Evolutionary conservation across 2,888 invertebrate species (phyloP).

Genomic region (Archaeoteleia sp.): DNA sequence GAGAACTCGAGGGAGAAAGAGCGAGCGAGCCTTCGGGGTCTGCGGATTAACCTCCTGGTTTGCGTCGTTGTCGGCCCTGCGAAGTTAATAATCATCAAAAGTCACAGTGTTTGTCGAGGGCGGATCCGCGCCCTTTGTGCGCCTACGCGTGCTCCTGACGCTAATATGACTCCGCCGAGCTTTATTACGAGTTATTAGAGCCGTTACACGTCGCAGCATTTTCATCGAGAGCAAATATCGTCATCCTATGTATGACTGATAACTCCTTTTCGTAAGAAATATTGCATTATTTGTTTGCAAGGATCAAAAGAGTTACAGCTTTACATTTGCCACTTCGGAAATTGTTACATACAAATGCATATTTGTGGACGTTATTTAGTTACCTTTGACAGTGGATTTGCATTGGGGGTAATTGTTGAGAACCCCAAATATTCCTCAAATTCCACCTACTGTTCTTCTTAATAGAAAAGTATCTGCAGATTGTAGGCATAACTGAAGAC

Average conservation of each 20-base stretch:
- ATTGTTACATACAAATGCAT: too few relatives aligned
- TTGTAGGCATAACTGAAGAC: too few relatives aligned
- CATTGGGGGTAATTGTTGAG: too few relatives aligned
- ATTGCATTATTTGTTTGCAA: constrained; percentile 5
- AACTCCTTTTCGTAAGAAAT: constrained; percentile 36
- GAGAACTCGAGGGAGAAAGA: constrained; percentile 47
- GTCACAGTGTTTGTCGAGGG: constrained; percentile 75
- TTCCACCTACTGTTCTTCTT: too few relatives aligned
- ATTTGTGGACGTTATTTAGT: too few relatives aligned
- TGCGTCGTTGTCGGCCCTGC: constrained; percentile 63
- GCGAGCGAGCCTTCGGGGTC: constrained; percentile 66
- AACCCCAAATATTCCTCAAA: too few relatives aligned
- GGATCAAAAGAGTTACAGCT: neutral
- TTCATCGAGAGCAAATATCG: constrained; percentile 56
- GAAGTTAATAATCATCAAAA: constrained; percentile 76
- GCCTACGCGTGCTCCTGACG: constrained; percentile 73
- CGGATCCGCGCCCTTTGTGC: constrained; percentile 71
- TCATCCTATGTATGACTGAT: constrained; percentile 36
- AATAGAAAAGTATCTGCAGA: too few relatives aligned
- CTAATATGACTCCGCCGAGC: constrained; percentile 74
- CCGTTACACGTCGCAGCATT: constrained; percentile 70
- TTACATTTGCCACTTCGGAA: too few relatives aligned
- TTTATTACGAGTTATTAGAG: constrained; percentile 75
- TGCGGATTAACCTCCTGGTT: constrained; percentile 63
- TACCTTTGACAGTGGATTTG: too few relatives aligned